phyloP scores from a whole-genome alignment of 92 coral and sea anemone species.

The Heliopora coerulea region DNA sequence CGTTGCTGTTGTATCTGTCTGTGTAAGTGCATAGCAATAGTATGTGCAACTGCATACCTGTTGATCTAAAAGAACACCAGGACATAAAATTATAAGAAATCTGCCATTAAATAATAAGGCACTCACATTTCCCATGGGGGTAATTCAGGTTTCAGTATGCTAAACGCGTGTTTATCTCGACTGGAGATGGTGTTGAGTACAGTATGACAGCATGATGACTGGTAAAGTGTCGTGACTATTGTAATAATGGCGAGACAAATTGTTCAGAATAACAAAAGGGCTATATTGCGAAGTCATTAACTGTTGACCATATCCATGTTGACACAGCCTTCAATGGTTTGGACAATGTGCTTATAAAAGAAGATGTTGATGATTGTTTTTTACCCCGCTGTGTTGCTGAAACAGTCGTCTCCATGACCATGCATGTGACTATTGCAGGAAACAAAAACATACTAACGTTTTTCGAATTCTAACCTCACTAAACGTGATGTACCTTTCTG shows the following conservation, averaged over 20 bases:
- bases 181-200: neutral
- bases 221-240: neutral
- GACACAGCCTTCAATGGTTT: neutral
- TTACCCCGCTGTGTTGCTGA: neutral
- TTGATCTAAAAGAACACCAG: too few species aligned
- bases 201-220: slow-evolving; percentile 3
- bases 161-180: slow-evolving; percentile 3
- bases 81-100: too few species aligned
- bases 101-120: too few species aligned
- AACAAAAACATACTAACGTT: too few species aligned
- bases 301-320: neutral
- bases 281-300: slow-evolving; percentile 8
- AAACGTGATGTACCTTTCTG: too few species aligned
- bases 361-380: neutral
- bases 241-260: neutral
- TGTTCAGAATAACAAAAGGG: neutral
- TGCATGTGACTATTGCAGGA: neutral
- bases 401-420: neutral
- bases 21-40: too few species aligned
- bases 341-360: neutral
- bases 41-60: too few species aligned
- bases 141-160: too few species aligned
- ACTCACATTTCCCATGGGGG: too few species aligned
- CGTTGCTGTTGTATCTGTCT: too few species aligned
- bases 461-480: too few species aligned